A percentile compares a stretch with the other conserved stretches of the same genome.
phyloP scores from a whole-genome alignment of 2,113 vertebrate species.

The Rhea americana region DNA sequence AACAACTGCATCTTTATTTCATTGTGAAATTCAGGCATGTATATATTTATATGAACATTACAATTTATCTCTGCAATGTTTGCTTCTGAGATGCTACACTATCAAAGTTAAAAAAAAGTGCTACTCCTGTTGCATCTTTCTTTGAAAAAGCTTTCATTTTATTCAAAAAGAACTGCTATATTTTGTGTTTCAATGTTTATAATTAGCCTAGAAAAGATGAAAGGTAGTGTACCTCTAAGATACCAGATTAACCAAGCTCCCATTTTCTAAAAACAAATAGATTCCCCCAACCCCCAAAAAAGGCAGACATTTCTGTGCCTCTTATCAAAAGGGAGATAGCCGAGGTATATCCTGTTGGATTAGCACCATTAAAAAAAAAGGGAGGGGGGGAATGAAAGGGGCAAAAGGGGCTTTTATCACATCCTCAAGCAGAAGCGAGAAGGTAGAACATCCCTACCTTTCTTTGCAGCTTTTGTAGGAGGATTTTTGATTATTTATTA shows the following conservation, averaged over 20 bases:
- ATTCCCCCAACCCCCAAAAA: background rate
- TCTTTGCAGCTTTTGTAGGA: background rate
- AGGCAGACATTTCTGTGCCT: background rate
- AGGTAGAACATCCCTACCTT: background rate
- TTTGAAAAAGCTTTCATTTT: background rate
- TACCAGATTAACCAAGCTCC: background rate
- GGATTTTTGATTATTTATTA: background rate
- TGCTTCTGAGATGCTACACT: background rate
- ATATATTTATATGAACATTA: background rate
- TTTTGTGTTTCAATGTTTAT: background rate
- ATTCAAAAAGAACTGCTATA: background rate
- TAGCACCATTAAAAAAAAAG: slow-evolving; percentile 12
- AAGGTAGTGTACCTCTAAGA: background rate
- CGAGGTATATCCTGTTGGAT: background rate
- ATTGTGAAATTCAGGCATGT: background rate
- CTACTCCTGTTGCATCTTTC: background rate
- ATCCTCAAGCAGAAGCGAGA: background rate
- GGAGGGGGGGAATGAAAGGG: too few relatives aligned
- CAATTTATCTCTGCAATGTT: background rate
- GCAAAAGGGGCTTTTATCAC: background rate
- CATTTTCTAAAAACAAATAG: background rate
- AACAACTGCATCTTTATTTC: background rate
- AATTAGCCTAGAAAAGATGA: background rate
- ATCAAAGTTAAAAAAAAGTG: background rate
- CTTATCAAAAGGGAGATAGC: background rate